A percentile compares a stretch with the other conserved stretches of the same genome.
Conservation (phyloP, 2,113 vertebrate species). For the Lepus americanus region DNA sequence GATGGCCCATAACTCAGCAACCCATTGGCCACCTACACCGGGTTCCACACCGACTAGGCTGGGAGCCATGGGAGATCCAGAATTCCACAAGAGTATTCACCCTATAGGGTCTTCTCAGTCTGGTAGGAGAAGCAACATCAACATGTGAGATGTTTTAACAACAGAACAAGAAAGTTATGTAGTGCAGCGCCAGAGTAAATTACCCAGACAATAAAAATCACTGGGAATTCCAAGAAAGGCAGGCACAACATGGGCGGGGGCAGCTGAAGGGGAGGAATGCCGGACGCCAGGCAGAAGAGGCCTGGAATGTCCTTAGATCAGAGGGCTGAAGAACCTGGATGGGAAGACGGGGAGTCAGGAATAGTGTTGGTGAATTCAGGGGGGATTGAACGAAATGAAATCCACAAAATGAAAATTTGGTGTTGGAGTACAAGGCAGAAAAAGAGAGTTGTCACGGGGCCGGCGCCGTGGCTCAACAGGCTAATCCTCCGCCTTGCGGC, state of each 20-base stretch:
- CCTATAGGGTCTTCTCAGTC: neutral
- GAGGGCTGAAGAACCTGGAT: neutral
- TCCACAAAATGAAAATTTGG: neutral
- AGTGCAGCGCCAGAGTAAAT: conserved; percentile 11
- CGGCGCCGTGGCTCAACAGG: no score
- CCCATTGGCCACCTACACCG: neutral
- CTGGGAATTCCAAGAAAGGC: conserved; percentile 12
- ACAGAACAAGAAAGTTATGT: neutral
- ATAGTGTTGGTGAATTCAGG: neutral
- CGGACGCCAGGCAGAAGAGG: neutral
- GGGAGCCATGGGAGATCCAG: neutral
- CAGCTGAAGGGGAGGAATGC: neutral
- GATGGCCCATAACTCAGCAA: neutral
- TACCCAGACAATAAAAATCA: conserved; percentile 44
- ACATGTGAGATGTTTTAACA: conserved; percentile 25
- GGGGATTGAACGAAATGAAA: neutral
- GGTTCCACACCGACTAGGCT: neutral
- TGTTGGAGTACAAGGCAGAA: neutral
- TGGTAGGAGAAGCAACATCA: conserved; percentile 4
- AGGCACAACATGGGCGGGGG: neutral
- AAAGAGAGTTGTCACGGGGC: neutral
- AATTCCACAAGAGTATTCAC: neutral
- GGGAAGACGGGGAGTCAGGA: neutral
- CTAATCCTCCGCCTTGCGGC: no score
- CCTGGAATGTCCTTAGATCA: neutral